Evolutionary conservation across 2,797 vertebrate species (phyloP).

Genomic region (Molossus alvarezi): DNA sequence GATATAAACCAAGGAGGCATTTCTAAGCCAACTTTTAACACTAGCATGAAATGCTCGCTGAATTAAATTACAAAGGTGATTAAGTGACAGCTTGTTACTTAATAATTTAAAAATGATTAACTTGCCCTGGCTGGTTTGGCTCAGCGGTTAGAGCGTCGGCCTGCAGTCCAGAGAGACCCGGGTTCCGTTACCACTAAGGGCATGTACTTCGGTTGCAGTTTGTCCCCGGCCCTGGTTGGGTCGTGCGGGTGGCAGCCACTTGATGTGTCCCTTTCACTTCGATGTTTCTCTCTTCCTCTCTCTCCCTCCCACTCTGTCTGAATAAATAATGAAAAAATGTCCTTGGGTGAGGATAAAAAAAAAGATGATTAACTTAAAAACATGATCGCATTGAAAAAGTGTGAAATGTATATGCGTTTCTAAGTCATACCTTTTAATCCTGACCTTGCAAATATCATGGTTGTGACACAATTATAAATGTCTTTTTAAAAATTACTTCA

Average conservation of each 20-base stretch:
- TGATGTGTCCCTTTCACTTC: no score
- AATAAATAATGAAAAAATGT: no score
- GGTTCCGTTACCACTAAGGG: no score
- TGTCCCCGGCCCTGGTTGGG: no score
- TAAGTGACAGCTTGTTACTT: background rate
- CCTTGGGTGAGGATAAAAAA: no score
- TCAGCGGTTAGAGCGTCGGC: no score
- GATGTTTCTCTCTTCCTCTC: no score
- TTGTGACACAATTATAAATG: background rate
- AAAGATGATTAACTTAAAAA: conserved; percentile 36
- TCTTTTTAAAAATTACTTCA: background rate
- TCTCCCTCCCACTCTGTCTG: no score
- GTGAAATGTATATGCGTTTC: background rate
- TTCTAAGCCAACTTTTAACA: background rate
- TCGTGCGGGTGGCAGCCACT: no score
- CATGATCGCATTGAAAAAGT: background rate
- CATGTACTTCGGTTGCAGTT: no score
- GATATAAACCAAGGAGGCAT: background rate
- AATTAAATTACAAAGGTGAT: background rate
- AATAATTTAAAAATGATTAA: conserved; percentile 28
- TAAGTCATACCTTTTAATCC: conserved; percentile 12
- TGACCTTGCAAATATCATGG: background rate
- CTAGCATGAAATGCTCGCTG: background rate
- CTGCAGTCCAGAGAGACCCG: no score
- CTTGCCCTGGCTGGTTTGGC: no score